Evolutionary conservation across 2,888 invertebrate species (phyloP), one percentile per base, ranked within the genome.

Genomic region (Meteorus colon): DNA sequence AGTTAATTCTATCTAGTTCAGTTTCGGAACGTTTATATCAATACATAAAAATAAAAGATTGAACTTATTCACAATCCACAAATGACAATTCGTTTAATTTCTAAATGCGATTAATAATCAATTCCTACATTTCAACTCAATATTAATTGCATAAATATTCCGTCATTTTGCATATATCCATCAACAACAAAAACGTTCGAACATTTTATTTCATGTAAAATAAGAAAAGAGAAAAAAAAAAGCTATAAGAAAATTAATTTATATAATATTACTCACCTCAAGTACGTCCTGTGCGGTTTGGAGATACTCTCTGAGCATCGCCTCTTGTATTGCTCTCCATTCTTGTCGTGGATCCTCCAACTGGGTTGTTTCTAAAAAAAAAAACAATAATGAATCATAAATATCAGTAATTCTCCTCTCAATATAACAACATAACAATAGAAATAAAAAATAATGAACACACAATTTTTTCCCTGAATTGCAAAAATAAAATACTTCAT

Each of bases 261-360:
- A 19, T 45, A 60, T 19, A 55, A 29, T 12, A 29, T 66, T 12
- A 86, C 92, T 92, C 88, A 96, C 97, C 93, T 97, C 96, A 89
- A 98, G 92, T 89, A 97, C 97, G 91, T 97, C 97, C 92, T 98
- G 96, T 81, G 98, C 98, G 80, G 97, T 97, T 85, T 95, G 95
- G 88, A 98, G 94, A 92, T 98, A 98, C 88, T 98, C 98, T 90
- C 97, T 94, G 89, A 98, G 93, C 98, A 98, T 98, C 82, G 95
- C 95, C 92, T 98, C 98, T 91, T 98, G 98, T 85, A 97, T 95
- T 86, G 95, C 95, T 87, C 97, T 94, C 98, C 98, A 98, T 94
- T 98, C 97, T 91, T 96, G 93, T 86, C 98, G 93, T 80, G 98
- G 98, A 91, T 98, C 98, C 92, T 98, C 98, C 81, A 98, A 91